Evolutionary conservation across 2,797 vertebrate genomes (phyloP), one percentile per base, ranked within the genome.

Genomic region (Rhinoraja longicauda): DNA sequence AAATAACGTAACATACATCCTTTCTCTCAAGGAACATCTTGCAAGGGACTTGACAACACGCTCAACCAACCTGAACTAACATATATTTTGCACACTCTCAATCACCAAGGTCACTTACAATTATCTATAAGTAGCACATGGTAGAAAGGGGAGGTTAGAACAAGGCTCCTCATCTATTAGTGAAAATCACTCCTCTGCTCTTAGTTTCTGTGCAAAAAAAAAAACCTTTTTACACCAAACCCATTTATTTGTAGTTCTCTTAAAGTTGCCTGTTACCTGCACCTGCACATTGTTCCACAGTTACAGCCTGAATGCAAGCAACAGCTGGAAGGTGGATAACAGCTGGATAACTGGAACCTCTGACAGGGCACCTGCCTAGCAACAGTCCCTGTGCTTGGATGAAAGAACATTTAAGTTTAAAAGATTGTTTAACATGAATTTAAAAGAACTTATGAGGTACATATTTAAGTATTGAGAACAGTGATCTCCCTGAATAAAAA

Each of bases 281-380:
- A 13, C 70, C 67, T 88, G 26, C 39, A 92, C 36, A 92, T 67
- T 92, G 70, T 92, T 92, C 90, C 90, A 70, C 86, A 92, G 39
- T 26, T 92, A 57, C 70, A 92, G 67, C 26, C 67, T 29, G 36
- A 7, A 53, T 73, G 67, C 67, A 70, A 92, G 12, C 70, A 73
- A 73, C 70, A 73, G 70, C 24, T 57, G 70, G 72, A n/a, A 92
- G 29, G 64, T 39, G 45, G 53, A 92, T 12, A 75, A 92, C 67
- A 92, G 90, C 90, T 92, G 70, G 39, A 92, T 36, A 92, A 45
- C 90, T 70, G 29, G 90, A 57, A 92, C 72, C 90, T 92, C 39
- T n/a, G 88, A 73, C 21, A 21, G 86, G 21, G 67, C 19, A 26
- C 7, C 88, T 72, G 90, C 90, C 90, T 92, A 24, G 45, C 36